Conservation (phyloP, 23 tunicate species). For the Oikopleura albicans region DNA sequence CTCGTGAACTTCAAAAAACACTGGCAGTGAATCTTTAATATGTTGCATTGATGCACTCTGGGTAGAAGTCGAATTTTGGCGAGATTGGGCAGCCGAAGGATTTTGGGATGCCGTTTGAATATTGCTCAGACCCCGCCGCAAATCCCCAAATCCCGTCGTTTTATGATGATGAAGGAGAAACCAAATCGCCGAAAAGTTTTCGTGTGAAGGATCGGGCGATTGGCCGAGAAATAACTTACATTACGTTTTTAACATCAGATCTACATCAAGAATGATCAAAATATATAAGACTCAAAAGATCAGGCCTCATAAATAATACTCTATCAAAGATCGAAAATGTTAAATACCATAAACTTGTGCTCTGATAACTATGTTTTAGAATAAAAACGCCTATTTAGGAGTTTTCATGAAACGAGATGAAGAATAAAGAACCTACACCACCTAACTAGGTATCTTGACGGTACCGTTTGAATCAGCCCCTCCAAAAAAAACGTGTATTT, state of each 20-base stretch:
- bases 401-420: background rate
- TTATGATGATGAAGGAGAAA: conserved; percentile 52
- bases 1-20: conserved; percentile 93
- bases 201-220: conserved; percentile 76
- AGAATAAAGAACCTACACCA: background rate
- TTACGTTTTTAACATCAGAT: too few species aligned
- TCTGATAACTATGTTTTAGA: too few species aligned
- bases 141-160: conserved; percentile 42
- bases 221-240: conserved; percentile 23
- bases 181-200: conserved; percentile 88
- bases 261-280: too few species aligned
- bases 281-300: too few species aligned
- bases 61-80: background rate
- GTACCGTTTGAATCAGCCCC: too few species aligned
- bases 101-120: background rate
- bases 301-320: too few species aligned
- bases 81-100: background rate
- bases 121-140: conserved; percentile 22
- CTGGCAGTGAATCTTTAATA: conserved; percentile 34
- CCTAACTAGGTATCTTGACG: too few species aligned
- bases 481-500: too few species aligned
- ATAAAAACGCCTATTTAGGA: too few species aligned
- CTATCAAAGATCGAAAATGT: too few species aligned
- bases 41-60: background rate
- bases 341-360: too few species aligned